phyloP scores from a whole-genome alignment of 2,888 invertebrate genomes.

The Unio pictorum region DNA sequence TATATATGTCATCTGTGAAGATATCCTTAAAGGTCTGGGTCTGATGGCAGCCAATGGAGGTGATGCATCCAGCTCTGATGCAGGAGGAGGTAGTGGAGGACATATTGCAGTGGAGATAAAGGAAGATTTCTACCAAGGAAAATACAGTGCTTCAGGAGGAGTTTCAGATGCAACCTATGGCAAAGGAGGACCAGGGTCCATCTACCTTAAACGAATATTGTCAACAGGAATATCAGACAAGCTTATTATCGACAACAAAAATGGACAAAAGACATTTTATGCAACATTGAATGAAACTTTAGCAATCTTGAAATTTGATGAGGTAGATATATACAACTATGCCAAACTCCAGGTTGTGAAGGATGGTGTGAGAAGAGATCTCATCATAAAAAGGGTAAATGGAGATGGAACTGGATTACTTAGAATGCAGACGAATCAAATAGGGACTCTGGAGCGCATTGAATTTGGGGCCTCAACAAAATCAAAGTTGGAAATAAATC shows the following conservation, averaged over 20 bases:
- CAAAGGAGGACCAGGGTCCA: constrained; percentile 53
- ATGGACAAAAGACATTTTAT: constrained; percentile 49
- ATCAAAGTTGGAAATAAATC: constrained; percentile 53
- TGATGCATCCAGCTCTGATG: constrained; percentile 15
- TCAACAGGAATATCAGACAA: constrained; percentile 35
- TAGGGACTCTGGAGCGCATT: constrained; percentile 47
- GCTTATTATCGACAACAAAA: constrained; percentile 49
- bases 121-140: constrained; percentile 34
- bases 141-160: constrained; percentile 46
- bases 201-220: constrained; percentile 25
- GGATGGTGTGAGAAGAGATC: constrained; percentile 35
- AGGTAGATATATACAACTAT: constrained; percentile 48
- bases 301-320: constrained; percentile 37
- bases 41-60: constrained; percentile 51
- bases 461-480: constrained; percentile 14
- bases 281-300: constrained; percentile 43
- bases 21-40: constrained; percentile 48
- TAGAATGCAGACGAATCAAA: constrained; percentile 46
- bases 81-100: constrained; percentile 56
- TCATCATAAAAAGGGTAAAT: constrained; percentile 46
- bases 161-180: constrained; percentile 38
- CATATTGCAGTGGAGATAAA: constrained; percentile 44
- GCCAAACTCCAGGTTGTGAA: constrained; percentile 49
- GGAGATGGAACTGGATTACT: constrained; percentile 59
- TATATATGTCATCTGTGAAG: constrained; percentile 36